A percentile compares a stretch with the other conserved stretches of the same genome.
Conservation (phyloP, 2,888 invertebrate genomes). For the Aethes cnicana region DNA sequence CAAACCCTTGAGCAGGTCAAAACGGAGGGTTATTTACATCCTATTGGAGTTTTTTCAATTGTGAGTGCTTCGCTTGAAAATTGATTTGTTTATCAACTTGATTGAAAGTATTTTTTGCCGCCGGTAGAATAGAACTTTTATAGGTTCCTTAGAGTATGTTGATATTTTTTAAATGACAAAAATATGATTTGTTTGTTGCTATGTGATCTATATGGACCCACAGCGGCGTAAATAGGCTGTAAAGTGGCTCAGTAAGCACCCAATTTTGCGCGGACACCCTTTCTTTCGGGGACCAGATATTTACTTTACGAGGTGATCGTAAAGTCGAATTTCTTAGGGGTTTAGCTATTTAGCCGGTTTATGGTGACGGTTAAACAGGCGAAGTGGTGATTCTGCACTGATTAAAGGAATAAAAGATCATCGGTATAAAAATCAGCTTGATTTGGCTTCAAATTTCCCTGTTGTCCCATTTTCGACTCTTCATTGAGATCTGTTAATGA, state of each 20-base stretch:
- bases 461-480: too few relatives aligned
- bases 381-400: too few relatives aligned
- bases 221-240: constrained; percentile 11
- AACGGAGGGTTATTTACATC: constrained; percentile 66
- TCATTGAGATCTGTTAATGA: too few relatives aligned
- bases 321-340: constrained; percentile 52
- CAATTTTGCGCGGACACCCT: constrained; percentile 19
- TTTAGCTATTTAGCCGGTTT: constrained; percentile 42
- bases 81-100: constrained; percentile 41
- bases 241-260: constrained; percentile 20
- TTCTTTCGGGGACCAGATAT: constrained; percentile 57
- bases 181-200: background rate
- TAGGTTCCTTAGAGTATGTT: too few relatives aligned
- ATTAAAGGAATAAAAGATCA: too few relatives aligned
- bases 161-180: background rate
- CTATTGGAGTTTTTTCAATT: constrained; percentile 55
- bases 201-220: background rate
- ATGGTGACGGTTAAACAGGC: constrained; percentile 30
- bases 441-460: too few relatives aligned
- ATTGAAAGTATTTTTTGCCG: constrained; percentile 41
- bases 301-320: constrained; percentile 62
- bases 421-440: too few relatives aligned
- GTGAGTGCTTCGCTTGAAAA: constrained; percentile 44
- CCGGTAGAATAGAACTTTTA: too few relatives aligned
- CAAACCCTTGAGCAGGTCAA: constrained; percentile 66